Evolutionary conservation across 2,888 invertebrate genomes (phyloP).

Genomic region (Pterostichus madidus): DNA sequence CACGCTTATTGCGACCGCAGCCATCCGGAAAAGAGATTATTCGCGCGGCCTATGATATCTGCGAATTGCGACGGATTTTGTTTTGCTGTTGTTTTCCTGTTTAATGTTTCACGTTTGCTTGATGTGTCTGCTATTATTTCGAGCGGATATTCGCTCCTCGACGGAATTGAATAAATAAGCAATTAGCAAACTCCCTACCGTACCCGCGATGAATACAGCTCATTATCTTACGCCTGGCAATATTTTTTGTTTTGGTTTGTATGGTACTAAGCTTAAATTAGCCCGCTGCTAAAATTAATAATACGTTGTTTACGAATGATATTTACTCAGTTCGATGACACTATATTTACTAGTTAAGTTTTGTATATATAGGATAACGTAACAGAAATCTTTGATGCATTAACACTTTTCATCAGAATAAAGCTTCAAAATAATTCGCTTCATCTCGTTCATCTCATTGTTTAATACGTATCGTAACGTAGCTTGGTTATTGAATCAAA

Average conservation of each 20-base stretch:
- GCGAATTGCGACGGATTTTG: constrained; percentile 38
- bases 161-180: constrained; percentile 38
- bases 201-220: not conserved
- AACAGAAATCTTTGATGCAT: too few species aligned
- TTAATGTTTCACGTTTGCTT: constrained; percentile 49
- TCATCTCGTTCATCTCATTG: too few species aligned
- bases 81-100: constrained; percentile 44
- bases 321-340: constrained; percentile 10
- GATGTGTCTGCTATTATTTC: constrained; percentile 14
- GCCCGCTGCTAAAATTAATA: not conserved
- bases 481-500: too few species aligned
- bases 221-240: constrained; percentile 6
- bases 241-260: constrained; percentile 8
- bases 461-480: too few species aligned
- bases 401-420: too few species aligned
- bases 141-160: constrained; percentile 11
- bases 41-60: constrained; percentile 44
- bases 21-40: constrained; percentile 55
- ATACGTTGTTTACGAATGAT: not conserved
- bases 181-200: constrained; percentile 1
- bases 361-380: too few species aligned
- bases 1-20: constrained; percentile 49
- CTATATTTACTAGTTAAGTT: not conserved
- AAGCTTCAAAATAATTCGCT: too few species aligned
- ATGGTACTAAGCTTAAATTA: not conserved